These are phyloP conservation scores for Calephelis nemesis DNA, from an alignment of 1,140 invertebrate species.

Conservation along the genomic window DNA sequence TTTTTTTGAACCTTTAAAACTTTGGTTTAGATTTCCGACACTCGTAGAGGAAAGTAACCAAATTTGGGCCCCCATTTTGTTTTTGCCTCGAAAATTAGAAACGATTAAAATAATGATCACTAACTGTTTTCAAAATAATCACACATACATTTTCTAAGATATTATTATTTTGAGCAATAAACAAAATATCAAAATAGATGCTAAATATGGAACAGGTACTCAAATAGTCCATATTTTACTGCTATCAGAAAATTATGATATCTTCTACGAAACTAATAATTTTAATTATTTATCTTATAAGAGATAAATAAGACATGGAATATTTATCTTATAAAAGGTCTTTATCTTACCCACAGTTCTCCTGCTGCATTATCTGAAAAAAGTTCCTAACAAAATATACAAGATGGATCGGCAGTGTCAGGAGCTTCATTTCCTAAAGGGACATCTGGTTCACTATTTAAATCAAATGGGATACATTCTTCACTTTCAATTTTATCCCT, in stretches of 20 bases:
- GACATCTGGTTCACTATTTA: constrained; percentile 28
- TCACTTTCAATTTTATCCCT: too few relatives aligned
- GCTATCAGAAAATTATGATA: constrained; percentile 24
- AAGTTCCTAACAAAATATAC: constrained; percentile 30
- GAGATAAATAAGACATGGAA: too few relatives aligned
- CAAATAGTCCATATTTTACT: constrained; percentile 37
- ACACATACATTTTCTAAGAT: constrained; percentile 11
- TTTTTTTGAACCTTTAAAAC: too few relatives aligned
- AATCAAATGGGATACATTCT: constrained; percentile 19
- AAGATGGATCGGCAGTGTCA: constrained; percentile 33
- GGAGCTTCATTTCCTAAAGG: constrained; percentile 8
- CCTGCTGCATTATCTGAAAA: constrained; percentile 30
- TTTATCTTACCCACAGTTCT: constrained; percentile 33
- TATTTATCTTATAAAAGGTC: constrained; percentile 15
- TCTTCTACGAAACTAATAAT: constrained; percentile 25
- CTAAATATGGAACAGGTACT: constrained; percentile 37
- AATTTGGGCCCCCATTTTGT: constrained; percentile 31
- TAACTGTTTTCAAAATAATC: too few relatives aligned
- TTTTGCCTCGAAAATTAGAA: too few relatives aligned
- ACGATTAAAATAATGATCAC: constrained; percentile 20
- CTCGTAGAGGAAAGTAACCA: too few relatives aligned
- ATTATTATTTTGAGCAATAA: constrained; percentile 22
- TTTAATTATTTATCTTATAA: constrained; percentile 28
- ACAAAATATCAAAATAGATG: constrained; percentile 33
- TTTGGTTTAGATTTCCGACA: too few relatives aligned